phyloP scores from a whole-genome alignment of 2,797 vertebrate genomes.

The Varecia variegata region DNA sequence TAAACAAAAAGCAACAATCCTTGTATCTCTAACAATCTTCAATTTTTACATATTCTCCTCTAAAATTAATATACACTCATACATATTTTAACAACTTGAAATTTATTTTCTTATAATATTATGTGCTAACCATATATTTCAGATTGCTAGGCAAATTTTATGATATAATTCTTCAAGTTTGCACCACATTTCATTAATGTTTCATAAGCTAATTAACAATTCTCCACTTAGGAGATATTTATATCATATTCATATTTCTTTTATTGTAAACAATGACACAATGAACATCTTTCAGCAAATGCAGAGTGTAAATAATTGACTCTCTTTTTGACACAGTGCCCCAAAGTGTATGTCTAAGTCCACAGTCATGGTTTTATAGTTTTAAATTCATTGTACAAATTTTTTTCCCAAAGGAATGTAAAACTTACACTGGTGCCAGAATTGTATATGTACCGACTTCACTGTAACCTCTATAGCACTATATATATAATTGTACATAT shows the following conservation, averaged over 20 bases:
- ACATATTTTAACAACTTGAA: neutral
- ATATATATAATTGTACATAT: neutral
- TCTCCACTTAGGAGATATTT: neutral
- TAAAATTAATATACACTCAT: neutral
- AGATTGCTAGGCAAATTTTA: neutral
- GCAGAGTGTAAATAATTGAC: neutral
- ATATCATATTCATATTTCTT: neutral
- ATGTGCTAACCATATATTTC: neutral
- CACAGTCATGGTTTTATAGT: neutral
- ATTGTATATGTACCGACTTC: neutral
- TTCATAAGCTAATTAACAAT: neutral
- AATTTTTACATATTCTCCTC: neutral
- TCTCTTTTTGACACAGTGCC: neutral
- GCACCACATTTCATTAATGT: neutral
- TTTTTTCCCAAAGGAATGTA: neutral
- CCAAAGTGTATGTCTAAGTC: neutral
- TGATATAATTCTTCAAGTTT: neutral
- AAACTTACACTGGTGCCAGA: neutral
- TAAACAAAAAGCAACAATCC: neutral
- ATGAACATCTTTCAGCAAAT: constrained; percentile 36
- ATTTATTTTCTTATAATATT: neutral
- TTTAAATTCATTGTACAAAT: neutral
- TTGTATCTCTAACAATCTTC: neutral
- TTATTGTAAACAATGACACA: constrained; percentile 11
- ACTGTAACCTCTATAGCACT: neutral